Conservation (phyloP, 1,140 invertebrate genomes). For the Saxidomus purpurata region DNA sequence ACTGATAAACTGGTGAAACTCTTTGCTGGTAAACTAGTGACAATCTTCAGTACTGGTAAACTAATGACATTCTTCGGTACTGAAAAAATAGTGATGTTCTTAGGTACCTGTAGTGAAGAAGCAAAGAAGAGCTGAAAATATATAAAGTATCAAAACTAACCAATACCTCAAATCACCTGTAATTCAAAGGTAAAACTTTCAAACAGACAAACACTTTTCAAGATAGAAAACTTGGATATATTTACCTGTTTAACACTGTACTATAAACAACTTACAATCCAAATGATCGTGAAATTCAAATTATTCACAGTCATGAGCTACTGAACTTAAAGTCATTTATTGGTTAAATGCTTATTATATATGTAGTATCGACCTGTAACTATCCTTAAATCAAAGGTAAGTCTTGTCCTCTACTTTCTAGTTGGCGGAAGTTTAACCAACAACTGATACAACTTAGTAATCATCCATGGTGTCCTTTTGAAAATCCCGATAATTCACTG, state of each 20-base stretch:
- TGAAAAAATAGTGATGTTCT: no score
- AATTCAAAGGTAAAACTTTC: no score
- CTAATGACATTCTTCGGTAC: no score
- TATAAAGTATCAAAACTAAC: no score
- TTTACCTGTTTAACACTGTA: slow-evolving; percentile 16
- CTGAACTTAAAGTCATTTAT: neutral
- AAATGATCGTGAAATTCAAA: neutral
- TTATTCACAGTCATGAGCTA: neutral
- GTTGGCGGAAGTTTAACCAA: neutral
- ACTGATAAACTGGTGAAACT: no score
- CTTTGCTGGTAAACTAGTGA: no score
- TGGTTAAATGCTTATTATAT: neutral
- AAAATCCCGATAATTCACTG: slow-evolving; percentile 9
- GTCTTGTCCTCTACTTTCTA: neutral
- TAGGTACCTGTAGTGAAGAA: no score
- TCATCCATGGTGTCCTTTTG: neutral
- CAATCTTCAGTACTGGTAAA: no score
- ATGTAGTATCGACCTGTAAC: neutral
- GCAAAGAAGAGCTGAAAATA: no score
- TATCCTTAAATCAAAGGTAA: neutral
- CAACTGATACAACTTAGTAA: neutral
- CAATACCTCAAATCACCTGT: no score
- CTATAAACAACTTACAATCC: neutral
- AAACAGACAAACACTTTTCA: no score
- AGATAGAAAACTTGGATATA: no score